phyloP scores from a whole-genome alignment of 2,113 vertebrate genomes.

The Ictalurus punctatus region DNA sequence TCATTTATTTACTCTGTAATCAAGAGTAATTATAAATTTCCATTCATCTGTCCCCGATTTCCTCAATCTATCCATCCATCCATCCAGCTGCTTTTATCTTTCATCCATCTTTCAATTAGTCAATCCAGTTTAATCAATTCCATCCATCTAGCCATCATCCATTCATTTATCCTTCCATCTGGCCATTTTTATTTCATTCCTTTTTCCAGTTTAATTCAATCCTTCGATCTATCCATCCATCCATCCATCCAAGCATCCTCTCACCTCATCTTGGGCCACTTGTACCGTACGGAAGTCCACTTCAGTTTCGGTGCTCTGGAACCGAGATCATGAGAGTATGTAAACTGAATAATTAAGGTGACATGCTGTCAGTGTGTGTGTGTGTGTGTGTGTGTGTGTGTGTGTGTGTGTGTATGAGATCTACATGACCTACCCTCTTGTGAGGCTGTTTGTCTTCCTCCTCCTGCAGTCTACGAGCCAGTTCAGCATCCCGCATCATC shows the following conservation, averaged over 20 bases:
- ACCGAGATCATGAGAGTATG: neutral
- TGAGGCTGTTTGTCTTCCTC: conserved; percentile 62
- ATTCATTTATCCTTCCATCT: neutral
- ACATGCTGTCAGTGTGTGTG: neutral
- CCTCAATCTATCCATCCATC: neutral
- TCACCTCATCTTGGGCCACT: conserved; percentile 78
- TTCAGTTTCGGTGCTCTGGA: conserved; percentile 42
- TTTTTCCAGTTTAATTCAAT: neutral
- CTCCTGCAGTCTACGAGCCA: conserved; percentile 69
- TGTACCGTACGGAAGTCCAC: conserved; percentile 72
- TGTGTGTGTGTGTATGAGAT: conserved; percentile 13
- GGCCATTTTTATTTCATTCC: neutral
- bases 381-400: neutral
- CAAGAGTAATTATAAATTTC: neutral
- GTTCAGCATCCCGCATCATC: conserved; percentile 70
- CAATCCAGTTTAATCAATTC: neutral
- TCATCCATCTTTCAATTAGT: neutral
- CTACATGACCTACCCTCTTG: conserved; percentile 52
- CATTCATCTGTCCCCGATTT: neutral
- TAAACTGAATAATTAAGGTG: neutral
- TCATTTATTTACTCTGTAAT: neutral
- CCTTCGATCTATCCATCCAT: neutral
- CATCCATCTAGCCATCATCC: neutral
- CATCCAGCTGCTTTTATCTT: neutral
- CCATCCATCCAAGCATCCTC: neutral